These are phyloP conservation scores for Pyrochroa serraticornis DNA, from an alignment of 2,888 invertebrate species.

Conservation along the genomic window DNA sequence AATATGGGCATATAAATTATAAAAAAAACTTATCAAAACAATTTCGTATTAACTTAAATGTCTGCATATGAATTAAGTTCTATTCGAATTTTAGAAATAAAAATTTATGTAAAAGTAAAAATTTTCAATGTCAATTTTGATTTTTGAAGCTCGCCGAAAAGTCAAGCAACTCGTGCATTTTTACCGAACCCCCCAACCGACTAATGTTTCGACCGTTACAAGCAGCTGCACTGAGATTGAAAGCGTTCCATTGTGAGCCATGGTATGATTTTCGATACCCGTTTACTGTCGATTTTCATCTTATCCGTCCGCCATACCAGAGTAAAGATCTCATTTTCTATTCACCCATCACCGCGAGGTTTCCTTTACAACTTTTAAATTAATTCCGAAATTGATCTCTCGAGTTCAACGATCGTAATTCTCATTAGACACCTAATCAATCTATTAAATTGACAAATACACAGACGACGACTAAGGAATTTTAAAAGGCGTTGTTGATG, in stretches of 20 bases:
- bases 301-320: not conserved
- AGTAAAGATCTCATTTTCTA: constrained; percentile 15
- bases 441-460: too few species aligned
- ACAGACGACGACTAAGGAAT: too few species aligned
- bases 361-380: constrained; percentile 10
- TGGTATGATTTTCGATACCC: constrained; percentile 8
- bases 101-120: too few species aligned
- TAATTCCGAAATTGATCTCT: constrained; percentile 18
- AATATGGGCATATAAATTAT: too few species aligned
- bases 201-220: constrained; percentile 11
- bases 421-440: constrained; percentile 12
- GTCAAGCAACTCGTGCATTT: constrained; percentile 31
- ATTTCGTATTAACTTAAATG: too few species aligned
- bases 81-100: too few species aligned
- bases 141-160: too few species aligned
- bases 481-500: too few species aligned
- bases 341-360: constrained; percentile 1
- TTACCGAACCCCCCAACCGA: constrained; percentile 4
- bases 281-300: too few species aligned
- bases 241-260: constrained; percentile 13
- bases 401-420: constrained; percentile 19
- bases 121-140: too few species aligned
- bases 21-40: too few species aligned
- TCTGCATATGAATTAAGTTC: too few species aligned
- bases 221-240: constrained; percentile 21